These are phyloP conservation scores for Polyodon spathula DNA, from an alignment of 2,113 vertebrate genomes.

Conservation along the genomic window DNA sequence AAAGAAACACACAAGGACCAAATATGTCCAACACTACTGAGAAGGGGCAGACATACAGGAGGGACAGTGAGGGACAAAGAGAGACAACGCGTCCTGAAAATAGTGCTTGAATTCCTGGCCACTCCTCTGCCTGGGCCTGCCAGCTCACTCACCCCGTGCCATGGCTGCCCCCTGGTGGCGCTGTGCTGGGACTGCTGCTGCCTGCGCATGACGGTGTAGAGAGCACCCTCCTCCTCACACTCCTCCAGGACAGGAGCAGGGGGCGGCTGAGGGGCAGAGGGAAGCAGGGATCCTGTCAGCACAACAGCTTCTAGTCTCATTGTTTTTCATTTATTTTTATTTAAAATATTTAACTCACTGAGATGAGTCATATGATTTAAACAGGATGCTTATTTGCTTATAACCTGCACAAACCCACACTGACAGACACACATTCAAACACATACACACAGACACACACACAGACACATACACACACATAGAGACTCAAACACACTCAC, in stretches of 20 bases:
- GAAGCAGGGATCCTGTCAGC: slow-evolving; percentile 4
- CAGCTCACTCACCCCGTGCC: slow-evolving; percentile 29
- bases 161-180: slow-evolving; percentile 14
- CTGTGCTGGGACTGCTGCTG: slow-evolving; percentile 25
- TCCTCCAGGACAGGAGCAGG: slow-evolving; percentile 47
- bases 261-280: slow-evolving; percentile 28
- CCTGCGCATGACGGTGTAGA: slow-evolving; percentile 65
- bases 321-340: too few relatives aligned
- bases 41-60: not conserved
- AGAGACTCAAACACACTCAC: too few relatives aligned
- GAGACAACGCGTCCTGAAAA: not conserved
- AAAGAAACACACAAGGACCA: not conserved
- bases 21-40: not conserved
- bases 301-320: too few relatives aligned
- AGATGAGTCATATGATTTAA: too few relatives aligned
- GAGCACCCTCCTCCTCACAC: slow-evolving; percentile 65
- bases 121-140: not conserved
- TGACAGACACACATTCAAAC: too few relatives aligned
- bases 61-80: too few relatives aligned
- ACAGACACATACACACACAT: too few relatives aligned
- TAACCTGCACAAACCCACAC: too few relatives aligned
- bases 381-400: too few relatives aligned
- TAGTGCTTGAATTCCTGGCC: not conserved
- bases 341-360: too few relatives aligned
- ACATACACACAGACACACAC: too few relatives aligned